Conservation (phyloP, 2,888 invertebrate species). For the Lamellibrachia columna region DNA sequence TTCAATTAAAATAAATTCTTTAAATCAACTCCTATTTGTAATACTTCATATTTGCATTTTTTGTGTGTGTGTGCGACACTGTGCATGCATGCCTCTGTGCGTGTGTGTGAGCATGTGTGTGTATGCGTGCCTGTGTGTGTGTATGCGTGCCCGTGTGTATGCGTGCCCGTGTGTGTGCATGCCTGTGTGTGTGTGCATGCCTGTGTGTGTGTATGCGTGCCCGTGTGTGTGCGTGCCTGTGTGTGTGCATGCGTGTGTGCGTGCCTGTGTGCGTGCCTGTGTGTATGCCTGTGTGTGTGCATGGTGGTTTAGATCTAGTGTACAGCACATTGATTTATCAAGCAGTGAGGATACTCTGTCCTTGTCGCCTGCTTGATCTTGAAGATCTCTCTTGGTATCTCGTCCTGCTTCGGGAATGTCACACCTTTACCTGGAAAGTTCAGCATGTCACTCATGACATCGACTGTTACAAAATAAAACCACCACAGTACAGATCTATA, state of each 20-base stretch:
- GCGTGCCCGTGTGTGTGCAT: too few relatives aligned
- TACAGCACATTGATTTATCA: neutral
- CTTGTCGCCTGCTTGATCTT: neutral
- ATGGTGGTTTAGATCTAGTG: neutral
- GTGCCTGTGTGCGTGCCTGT: neutral
- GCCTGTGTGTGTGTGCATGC: neutral
- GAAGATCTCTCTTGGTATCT: neutral
- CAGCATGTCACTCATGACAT: neutral
- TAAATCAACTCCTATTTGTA: too few relatives aligned
- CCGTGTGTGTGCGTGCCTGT: neutral
- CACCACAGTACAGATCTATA: neutral
- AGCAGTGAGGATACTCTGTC: neutral
- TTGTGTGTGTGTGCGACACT: too few relatives aligned
- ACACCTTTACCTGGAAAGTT: neutral
- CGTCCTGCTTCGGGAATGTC: neutral
- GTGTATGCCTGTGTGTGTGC: too few relatives aligned
- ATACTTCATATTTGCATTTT: too few relatives aligned
- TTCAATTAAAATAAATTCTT: too few relatives aligned
- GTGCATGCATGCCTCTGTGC: too few relatives aligned
- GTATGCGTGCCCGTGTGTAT: too few relatives aligned
- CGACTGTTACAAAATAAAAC: neutral
- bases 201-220: neutral
- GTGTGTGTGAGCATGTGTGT: too few relatives aligned
- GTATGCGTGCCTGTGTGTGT: too few relatives aligned
- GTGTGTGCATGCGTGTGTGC: neutral